Base-by-base conservation (phyloP, 1,140 invertebrate genomes). In the Magallana ariakensis region DNA sequence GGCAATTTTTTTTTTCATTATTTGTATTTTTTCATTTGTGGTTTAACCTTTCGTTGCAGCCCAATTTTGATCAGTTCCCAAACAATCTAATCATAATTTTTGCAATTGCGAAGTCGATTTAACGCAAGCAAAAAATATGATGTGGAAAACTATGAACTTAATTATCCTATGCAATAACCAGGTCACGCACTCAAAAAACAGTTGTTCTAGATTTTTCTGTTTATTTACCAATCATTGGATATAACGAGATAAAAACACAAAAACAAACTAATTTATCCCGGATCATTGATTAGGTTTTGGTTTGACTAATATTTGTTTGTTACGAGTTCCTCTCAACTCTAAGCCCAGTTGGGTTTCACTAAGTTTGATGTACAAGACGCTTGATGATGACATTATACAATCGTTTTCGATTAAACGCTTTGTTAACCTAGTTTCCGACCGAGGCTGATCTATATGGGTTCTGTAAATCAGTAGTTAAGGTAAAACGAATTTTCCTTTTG, bases 211-310 rank as follows among this genome's bases (percentile, higher is more conserved):
- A 75, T 13, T 75, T 75, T 19, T 26, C 22, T 75, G 66, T 75
- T 75, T 75, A 75, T 75, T 75, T 75, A 75, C 66, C 66, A 75
- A 75, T 75, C 13, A 75, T 22, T 33, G 66, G 22, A 26, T 75
- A 75, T 75, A 33, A 75, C 66, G 11, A 75, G 66, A 75, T 75
- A 26, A 75, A 75, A 70, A 62, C 58, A 62, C 33, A 75, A 75
- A 75, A 22, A 75, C 66, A 75, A 75, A 75, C 66, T 26, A 75
- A 75, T 75, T 26, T 75, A 75, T 26, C 66, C 66, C 66, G 66
- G 66, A 75, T 75, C 66, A 75, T 75, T 75, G 66, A 75, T 75
- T 33, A 75, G 66, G 66, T 22, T 26, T 75, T 75, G 66, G 66
- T 75, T 19, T 19, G 66, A 75, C 66, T 75, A 75, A 75, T 75